Evolutionary conservation across 2,888 invertebrate species (phyloP).

Genomic region (Pseudococcus jackbeardsleyi): DNA sequence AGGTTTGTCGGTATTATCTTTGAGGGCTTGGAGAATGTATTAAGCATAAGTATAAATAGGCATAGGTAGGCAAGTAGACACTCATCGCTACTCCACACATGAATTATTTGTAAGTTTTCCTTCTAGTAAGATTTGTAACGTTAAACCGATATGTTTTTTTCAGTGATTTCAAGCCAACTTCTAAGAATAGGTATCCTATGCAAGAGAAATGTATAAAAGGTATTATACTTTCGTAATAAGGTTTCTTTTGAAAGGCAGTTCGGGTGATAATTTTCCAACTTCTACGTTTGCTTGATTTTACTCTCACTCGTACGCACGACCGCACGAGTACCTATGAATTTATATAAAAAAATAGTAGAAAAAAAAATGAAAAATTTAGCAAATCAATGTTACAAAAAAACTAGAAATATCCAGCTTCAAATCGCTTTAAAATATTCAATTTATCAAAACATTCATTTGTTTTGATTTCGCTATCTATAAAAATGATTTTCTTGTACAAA

Average conservation of each 20-base stretch:
- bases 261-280: background rate
- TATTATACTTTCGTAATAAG: background rate
- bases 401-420: no score
- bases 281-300: background rate
- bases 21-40: background rate
- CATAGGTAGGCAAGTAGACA: background rate
- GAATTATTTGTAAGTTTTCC: slow-evolving; percentile 19
- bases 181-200: background rate
- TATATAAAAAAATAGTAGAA: no score
- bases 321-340: no score
- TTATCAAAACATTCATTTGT: no score
- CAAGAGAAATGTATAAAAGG: background rate
- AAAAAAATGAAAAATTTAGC: no score
- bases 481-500: no score
- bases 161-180: background rate
- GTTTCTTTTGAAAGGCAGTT: background rate
- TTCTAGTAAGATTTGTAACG: slow-evolving; percentile 17
- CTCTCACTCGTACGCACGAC: background rate
- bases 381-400: no score
- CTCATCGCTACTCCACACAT: background rate
- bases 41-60: background rate
- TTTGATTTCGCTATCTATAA: no score
- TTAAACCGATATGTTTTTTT: slow-evolving; percentile 2
- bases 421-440: no score
- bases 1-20: no score